Conservation (phyloP, 2,113 vertebrate species). For the Pogonocichla stellata region DNA sequence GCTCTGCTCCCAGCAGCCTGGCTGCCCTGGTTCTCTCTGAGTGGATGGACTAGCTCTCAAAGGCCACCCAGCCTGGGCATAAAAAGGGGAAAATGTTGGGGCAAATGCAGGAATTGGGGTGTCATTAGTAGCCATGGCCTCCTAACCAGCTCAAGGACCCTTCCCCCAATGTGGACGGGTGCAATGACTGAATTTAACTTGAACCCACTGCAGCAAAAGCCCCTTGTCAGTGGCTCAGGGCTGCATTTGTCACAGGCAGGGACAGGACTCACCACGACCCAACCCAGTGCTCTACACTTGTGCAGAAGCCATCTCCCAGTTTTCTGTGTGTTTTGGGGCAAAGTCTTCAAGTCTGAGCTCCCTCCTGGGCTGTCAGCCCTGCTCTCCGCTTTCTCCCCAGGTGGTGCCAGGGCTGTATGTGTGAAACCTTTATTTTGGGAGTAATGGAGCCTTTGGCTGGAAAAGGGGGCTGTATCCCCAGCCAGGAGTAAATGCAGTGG, state of each 20-base stretch:
- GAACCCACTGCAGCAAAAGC: background rate
- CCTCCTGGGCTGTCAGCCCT: background rate
- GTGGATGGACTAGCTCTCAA: background rate
- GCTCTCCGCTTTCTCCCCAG: background rate
- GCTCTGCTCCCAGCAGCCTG: background rate
- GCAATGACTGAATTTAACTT: background rate
- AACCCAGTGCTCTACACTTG: background rate
- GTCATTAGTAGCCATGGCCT: rapidly evolving
- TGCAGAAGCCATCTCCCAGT: background rate
- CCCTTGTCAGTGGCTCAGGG: background rate
- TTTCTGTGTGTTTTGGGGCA: background rate
- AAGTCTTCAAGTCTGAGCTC: background rate
- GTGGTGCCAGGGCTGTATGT: background rate
- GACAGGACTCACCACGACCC: rapidly evolving
- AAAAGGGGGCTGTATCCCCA: background rate
- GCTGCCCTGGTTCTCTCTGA: background rate
- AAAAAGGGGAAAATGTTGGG: rapidly evolving
- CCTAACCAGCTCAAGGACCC: background rate
- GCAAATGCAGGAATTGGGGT: background rate
- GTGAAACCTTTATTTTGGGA: background rate
- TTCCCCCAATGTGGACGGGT: rapidly evolving
- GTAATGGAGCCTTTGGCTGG: background rate
- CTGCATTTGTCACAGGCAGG: background rate
- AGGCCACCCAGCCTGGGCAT: background rate
- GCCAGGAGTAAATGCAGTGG: background rate